These are phyloP conservation scores for Danaus melanippus DNA, from an alignment of 1,140 invertebrate species.

Conservation along the genomic window DNA sequence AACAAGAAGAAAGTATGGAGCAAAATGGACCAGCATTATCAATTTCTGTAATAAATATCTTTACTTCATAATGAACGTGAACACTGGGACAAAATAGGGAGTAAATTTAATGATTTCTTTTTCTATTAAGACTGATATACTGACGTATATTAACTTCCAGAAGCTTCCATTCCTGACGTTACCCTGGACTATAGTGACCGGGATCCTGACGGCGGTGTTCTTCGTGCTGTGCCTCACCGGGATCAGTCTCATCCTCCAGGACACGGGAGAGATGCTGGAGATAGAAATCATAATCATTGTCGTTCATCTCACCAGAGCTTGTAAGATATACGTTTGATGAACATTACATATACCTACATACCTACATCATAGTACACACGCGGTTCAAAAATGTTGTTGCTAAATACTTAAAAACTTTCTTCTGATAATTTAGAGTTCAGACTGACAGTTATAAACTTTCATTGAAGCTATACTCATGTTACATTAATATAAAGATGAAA, in stretches of 20 bases:
- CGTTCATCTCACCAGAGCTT: slow-evolving; percentile 43
- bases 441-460: too few relatives aligned
- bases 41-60: too few relatives aligned
- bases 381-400: not conserved
- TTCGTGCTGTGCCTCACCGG: slow-evolving; percentile 54
- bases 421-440: too few relatives aligned
- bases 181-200: slow-evolving; percentile 61
- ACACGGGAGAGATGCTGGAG: slow-evolving; percentile 39
- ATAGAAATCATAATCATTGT: slow-evolving; percentile 39
- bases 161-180: slow-evolving; percentile 50
- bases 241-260: slow-evolving; percentile 56
- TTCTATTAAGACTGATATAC: not conserved
- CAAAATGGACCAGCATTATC: too few relatives aligned
- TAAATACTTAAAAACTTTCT: not conserved
- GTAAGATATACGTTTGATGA: slow-evolving; percentile 32
- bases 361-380: too few relatives aligned
- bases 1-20: too few relatives aligned
- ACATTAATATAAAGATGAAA: too few relatives aligned
- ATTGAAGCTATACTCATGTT: too few relatives aligned
- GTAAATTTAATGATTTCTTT: not conserved
- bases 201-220: slow-evolving; percentile 47
- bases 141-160: slow-evolving; percentile 26
- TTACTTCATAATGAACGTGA: too few relatives aligned
- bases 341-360: too few relatives aligned
- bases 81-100: not conserved